Evolutionary conservation across 2,797 vertebrate species (phyloP).

Genomic region (Thunnus albacares): DNA sequence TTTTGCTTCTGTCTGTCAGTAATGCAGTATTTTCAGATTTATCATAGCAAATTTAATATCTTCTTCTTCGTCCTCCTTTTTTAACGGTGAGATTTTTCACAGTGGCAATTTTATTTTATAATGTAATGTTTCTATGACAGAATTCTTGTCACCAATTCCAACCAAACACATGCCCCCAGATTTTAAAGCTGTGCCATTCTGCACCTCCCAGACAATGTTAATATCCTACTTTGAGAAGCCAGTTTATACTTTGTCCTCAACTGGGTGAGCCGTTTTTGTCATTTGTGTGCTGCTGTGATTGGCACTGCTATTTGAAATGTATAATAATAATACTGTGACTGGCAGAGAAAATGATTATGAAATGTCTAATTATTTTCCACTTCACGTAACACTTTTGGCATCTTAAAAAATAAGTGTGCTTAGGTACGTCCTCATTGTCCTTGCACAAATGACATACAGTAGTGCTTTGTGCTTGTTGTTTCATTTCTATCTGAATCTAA

Average conservation of each 20-base stretch:
- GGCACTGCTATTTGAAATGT: not conserved
- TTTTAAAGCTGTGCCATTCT: not conserved
- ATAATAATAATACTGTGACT: not conserved
- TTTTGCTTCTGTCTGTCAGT: not conserved
- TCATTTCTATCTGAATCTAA: conserved; percentile 38
- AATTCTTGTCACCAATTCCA: not conserved
- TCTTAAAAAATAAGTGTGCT: not conserved
- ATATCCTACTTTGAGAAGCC: not conserved
- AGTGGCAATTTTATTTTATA: not conserved
- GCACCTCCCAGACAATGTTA: not conserved
- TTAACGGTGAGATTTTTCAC: not conserved
- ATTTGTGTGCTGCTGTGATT: not conserved
- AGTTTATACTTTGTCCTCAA: not conserved
- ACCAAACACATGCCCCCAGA: not conserved
- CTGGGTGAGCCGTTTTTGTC: not conserved
- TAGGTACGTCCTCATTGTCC: not conserved
- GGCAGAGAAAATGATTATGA: conserved; percentile 8
- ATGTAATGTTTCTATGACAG: not conserved
- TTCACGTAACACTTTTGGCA: not conserved
- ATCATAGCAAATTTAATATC: not conserved
- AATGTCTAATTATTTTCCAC: conserved; percentile 3
- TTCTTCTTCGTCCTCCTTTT: not conserved
- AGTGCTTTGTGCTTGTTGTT: not conserved
- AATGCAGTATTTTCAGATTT: not conserved
- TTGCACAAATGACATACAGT: conserved; percentile 1